Evolutionary conservation across 2,888 invertebrate species (phyloP), one percentile per base, ranked within the genome.

Genomic region (Lordiphosa andalusiaca): DNA sequence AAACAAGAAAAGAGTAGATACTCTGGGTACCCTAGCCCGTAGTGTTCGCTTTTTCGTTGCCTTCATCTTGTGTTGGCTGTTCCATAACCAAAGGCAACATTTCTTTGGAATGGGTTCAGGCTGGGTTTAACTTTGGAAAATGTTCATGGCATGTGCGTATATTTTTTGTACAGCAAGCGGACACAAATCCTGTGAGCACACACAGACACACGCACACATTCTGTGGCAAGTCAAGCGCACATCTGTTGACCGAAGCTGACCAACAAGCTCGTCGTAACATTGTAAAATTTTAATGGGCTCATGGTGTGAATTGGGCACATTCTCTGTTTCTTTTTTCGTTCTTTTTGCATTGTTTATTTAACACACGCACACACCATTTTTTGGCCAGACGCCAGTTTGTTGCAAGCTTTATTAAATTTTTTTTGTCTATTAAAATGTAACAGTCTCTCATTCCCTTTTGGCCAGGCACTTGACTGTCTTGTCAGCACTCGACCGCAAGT

Each of bases 211-310:
- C 25, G 3, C 44, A 25, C 30, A 54, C 58, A 59, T 61, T 51
- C 50, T 66, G 76, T 50, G 76, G 66, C 72, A 67, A 71, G 72
- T 61, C 69, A 56, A 47, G 58, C 67, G 55, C 39, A 59, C 67
- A 50, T 58, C 47, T 71, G 74, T 52, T 74, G 71, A 68, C 71
- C 71, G 51, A 67, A 48, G 67, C 67, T 67, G 66, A 51, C 67
- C 66, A 67, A 65, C 58, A 41, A 48, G 50, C 67, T 53, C 23
- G 36, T 21, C 56, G 61, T 58, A 72, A 59, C 46, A 62, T 66
- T 60, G 69, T 69, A 47, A 68, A 60, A 60, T 72, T 72, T 72
- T 70, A 70, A 70, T 72, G 72, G 65, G 36, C 47, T 56, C 50
- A 51, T 69, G 53, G 58, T 61, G 70, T 47, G 53, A 61, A 69